Evolutionary conservation across 2,888 invertebrate species (phyloP).

Genomic region (Amphimallon solstitiale): DNA sequence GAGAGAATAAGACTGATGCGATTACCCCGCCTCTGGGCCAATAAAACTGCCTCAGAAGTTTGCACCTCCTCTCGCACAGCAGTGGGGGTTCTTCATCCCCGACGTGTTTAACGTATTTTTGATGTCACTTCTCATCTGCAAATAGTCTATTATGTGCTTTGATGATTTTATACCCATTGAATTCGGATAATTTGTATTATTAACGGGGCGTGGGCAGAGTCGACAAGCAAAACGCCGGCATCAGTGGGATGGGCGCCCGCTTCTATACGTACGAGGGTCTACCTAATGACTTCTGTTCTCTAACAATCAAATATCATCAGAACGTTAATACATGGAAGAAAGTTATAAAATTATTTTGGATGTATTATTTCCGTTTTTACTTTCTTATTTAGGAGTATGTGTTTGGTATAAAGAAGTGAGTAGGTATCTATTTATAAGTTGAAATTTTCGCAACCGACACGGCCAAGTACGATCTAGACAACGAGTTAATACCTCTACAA

Average conservation of each 20-base stretch:
- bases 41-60: conserved; percentile 41
- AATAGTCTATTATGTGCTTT: conserved; percentile 41
- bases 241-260: background rate
- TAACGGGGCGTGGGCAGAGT: conserved; percentile 5
- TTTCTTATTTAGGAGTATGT: too few species aligned
- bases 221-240: background rate
- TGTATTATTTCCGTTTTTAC: too few species aligned
- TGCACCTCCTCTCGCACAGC: conserved; percentile 32
- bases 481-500: too few species aligned
- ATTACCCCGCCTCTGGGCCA: conserved; percentile 49
- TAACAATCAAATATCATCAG: too few species aligned
- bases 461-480: too few species aligned
- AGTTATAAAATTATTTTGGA: too few species aligned
- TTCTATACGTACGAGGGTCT: background rate
- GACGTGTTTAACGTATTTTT: conserved; percentile 39
- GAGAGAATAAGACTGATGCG: conserved; percentile 44
- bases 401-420: too few species aligned
- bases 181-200: conserved; percentile 31
- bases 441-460: too few species aligned
- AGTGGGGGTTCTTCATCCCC: conserved; percentile 25
- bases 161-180: conserved; percentile 40
- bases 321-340: too few species aligned
- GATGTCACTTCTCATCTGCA: conserved; percentile 44
- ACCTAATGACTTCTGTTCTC: background rate
- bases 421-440: too few species aligned